phyloP scores from a whole-genome alignment of 2,888 invertebrate species.

The Acanthococcus lagerstroemiae region DNA sequence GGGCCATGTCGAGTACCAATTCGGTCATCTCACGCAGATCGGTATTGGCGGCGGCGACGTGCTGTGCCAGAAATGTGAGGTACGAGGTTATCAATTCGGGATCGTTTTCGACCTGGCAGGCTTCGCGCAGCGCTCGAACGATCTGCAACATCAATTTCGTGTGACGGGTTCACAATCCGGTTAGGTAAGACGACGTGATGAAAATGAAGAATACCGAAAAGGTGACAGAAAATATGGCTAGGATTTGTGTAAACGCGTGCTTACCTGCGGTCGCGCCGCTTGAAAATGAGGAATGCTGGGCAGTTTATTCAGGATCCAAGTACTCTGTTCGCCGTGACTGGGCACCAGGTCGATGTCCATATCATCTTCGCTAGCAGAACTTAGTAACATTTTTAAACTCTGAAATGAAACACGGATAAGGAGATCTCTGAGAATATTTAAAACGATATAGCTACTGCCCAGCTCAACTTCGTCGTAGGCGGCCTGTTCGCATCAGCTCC shows the following conservation, averaged over 20 bases:
- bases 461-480: not conserved
- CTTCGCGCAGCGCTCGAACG: conserved; percentile 64
- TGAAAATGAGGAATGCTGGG: conserved; percentile 70
- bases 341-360: conserved; percentile 41
- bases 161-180: not conserved
- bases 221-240: not conserved
- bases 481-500: no score
- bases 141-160: no score
- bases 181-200: not conserved
- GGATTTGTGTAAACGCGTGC: not conserved
- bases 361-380: conserved; percentile 45
- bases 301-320: conserved; percentile 54
- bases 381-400: conserved; percentile 63
- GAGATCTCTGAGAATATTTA: not conserved
- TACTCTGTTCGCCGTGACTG: conserved; percentile 40
- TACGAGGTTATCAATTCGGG: conserved; percentile 73
- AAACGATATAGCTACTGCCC: no score
- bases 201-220: not conserved
- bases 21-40: conserved; percentile 35
- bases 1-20: conserved; percentile 64
- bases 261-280: conserved; percentile 55
- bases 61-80: conserved; percentile 69
- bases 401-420: conserved; percentile 37
- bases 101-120: conserved; percentile 83
- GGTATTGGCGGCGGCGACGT: conserved; percentile 51